Conservation (phyloP, 2,888 invertebrate genomes). For the Perithous albicinctus region DNA sequence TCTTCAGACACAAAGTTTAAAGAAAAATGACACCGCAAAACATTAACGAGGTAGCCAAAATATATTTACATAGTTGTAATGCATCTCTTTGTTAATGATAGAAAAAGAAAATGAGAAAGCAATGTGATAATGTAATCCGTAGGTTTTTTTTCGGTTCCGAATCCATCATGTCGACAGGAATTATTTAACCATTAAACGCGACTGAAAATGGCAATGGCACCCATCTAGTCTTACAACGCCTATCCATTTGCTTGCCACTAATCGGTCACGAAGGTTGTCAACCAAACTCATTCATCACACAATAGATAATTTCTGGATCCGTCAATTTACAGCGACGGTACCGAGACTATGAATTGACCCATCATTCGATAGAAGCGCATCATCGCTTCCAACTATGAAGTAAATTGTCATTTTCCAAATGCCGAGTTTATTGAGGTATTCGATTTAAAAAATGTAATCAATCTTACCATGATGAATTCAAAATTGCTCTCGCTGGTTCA, state of each 20-base stretch:
- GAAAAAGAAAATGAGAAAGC: too few species aligned
- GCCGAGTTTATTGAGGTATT: too few species aligned
- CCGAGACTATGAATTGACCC: background rate
- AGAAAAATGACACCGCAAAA: too few species aligned
- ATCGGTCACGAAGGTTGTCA: background rate
- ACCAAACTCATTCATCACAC: background rate
- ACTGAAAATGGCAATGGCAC: background rate
- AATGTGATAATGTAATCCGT: background rate
- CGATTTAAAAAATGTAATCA: too few species aligned
- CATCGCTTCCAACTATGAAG: background rate
- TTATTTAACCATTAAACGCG: background rate
- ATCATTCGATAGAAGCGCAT: background rate
- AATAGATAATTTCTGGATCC: background rate
- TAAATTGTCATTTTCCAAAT: background rate
- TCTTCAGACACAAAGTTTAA: too few species aligned
- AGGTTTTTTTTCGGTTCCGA: background rate
- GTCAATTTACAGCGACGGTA: background rate
- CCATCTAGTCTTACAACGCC: background rate
- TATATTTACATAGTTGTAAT: too few species aligned
- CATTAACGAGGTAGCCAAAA: too few species aligned
- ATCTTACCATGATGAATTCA: too few species aligned
- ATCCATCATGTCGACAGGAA: background rate
- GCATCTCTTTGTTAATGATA: background rate
- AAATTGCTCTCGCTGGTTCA: too few species aligned
- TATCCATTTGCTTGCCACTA: constrained; percentile 17